Percentiles rank a stretch among this genome's conserved stretches.
phyloP scores from a whole-genome alignment of 2,113 vertebrate species.

The Theropithecus gelada region DNA sequence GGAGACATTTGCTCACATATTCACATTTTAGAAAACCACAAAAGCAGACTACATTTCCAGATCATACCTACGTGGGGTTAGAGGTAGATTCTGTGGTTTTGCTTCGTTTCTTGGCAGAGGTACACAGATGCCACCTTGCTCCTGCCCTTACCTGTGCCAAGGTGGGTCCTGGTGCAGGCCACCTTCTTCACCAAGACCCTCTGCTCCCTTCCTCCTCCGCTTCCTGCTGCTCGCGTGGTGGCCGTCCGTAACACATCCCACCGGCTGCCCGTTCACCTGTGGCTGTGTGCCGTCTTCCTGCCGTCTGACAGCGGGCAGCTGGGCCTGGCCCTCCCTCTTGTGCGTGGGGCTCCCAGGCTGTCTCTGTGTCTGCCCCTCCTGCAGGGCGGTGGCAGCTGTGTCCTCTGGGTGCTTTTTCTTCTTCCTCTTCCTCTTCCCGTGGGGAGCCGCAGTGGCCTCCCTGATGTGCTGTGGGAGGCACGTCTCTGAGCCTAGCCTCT shows the following conservation, averaged over 20 bases:
- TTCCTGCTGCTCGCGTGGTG: neutral
- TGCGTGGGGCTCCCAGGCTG: accelerated
- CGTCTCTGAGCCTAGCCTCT: accelerated
- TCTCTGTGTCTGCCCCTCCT: neutral
- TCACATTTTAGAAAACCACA: accelerated
- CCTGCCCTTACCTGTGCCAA: slow-evolving; percentile 62
- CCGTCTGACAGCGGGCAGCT: accelerated
- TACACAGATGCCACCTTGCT: accelerated
- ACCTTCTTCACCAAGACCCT: accelerated
- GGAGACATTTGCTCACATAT: accelerated
- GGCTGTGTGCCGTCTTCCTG: neutral
- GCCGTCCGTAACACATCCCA: accelerated
- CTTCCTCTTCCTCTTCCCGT: slow-evolving; percentile 62
- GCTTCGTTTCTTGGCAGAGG: accelerated
- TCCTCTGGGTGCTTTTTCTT: slow-evolving; percentile 2
- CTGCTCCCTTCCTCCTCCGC: neutral
- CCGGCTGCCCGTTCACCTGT: neutral
- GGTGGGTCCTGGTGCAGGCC: neutral
- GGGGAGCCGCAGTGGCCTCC: accelerated
- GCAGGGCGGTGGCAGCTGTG: accelerated
- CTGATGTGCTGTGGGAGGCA: neutral
- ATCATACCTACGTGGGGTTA: too few species aligned
- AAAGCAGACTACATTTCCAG: accelerated
- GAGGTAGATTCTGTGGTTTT: accelerated
- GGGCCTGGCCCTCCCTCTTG: neutral